Evolutionary conservation across 2,888 invertebrate species (phyloP), one percentile per base, ranked within the genome.

Genomic region (Camponotus fellah): DNA sequence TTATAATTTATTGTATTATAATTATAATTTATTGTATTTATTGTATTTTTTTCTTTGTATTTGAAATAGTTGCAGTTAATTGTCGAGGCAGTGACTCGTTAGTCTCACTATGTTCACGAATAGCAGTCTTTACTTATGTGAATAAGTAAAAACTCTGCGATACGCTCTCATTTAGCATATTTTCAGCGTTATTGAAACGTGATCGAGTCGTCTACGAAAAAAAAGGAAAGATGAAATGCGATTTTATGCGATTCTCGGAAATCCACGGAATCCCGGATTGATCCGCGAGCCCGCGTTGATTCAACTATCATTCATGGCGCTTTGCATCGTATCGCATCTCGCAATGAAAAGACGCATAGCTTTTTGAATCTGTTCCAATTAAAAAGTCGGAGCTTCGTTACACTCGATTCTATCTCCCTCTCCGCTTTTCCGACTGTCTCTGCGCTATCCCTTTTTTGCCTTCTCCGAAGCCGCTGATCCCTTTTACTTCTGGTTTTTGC

Each of bases 311-410:
- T 94, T 94, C 93, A 94, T 92, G 46, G 46, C 12, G 34, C 26
- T 26, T 26, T 26, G 26, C 74, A 80, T 72, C 93, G 92, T 93
- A 93, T 93, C 93, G 91, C 91, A 91, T 87, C 89, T 88, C 91
- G 92, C 93, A 91, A 93, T 95, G 94, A 95, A 95, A 95, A 94
- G 94, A 94, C 94, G 92, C 94, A 94, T 93, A 93, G 92, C 91
- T 93, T 94, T 92, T 92, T 94, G 94, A 94, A 94, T 94, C 93
- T 93, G 94, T 95, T 94, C 94, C 95, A 95, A 95, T 95, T 95
- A 95, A 94, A 95, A 95, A 94, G 94, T 93, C 93, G 92, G 94
- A 94, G 94, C 95, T 94, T 95, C 95, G 94, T 95, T 95, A 94
- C 94, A 94, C 94, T 94, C 93, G 91, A 90, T 91, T 91, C 92